Evolutionary conservation across 2,113 vertebrate species (phyloP).

Genomic region (Cyanistes caeruleus): DNA sequence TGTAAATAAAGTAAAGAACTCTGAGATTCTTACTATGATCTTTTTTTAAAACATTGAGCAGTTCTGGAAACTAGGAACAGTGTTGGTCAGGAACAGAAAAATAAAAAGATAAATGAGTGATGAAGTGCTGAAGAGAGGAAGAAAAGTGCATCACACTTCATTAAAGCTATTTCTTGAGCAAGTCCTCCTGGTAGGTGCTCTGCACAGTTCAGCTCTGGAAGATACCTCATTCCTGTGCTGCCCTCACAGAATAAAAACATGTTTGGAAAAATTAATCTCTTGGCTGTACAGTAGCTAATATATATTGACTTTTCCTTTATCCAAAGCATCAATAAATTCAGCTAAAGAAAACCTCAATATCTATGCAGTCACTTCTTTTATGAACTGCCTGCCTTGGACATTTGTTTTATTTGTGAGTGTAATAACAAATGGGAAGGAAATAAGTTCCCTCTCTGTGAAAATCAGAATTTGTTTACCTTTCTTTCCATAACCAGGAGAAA

Average conservation of each 20-base stretch:
- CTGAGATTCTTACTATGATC: background rate
- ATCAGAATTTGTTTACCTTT: background rate
- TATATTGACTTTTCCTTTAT: background rate
- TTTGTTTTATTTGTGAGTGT: background rate
- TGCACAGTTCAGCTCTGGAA: background rate
- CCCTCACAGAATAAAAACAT: background rate
- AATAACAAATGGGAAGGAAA: background rate
- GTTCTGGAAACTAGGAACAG: background rate
- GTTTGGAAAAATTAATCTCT: background rate
- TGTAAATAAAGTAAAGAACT: background rate
- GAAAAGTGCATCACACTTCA: background rate
- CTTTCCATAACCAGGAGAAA: background rate
- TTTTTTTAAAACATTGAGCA: background rate
- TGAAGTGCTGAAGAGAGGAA: background rate
- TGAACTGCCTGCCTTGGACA: rapidly evolving
- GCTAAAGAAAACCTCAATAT: background rate
- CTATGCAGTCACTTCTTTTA: background rate
- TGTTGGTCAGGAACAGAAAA: background rate
- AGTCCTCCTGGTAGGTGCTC: background rate
- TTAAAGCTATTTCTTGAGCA: background rate
- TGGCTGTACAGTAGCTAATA: background rate
- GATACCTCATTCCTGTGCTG: background rate
- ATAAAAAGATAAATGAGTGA: background rate
- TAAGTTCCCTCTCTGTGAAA: background rate
- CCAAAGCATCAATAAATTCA: background rate